A percentile compares a stretch with the other conserved stretches of the same genome.
These are phyloP conservation scores for Telenomus remus DNA, from an alignment of 1,140 invertebrate species.

Conservation along the genomic window DNA sequence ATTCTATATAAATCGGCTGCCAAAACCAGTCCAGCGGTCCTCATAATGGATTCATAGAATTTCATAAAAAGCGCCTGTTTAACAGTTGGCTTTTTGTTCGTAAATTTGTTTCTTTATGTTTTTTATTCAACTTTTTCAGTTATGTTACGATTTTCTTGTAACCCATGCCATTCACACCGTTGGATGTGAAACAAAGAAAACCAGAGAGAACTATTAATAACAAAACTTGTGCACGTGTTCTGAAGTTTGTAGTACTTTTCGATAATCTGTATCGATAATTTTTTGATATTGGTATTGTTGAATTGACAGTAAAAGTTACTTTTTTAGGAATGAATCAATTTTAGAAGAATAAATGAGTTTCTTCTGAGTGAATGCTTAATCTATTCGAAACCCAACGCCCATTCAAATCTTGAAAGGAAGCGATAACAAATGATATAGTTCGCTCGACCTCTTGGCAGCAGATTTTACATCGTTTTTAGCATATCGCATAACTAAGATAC, in stretches of 20 bases:
- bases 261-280: too few relatives aligned
- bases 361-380: not conserved
- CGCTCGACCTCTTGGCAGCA: constrained; percentile 20
- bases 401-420: constrained; percentile 37
- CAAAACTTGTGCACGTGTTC: too few relatives aligned
- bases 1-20: constrained; percentile 22
- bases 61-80: constrained; percentile 29
- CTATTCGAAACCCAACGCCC: constrained; percentile 14
- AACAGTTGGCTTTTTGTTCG: not conserved
- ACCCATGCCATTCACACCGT: not conserved
- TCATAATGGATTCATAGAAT: constrained; percentile 53
- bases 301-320: too few relatives aligned
- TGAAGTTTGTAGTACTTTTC: too few relatives aligned
- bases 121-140: too few relatives aligned
- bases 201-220: too few relatives aligned
- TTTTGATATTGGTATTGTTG: too few relatives aligned
- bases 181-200: too few relatives aligned
- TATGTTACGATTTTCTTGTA: not conserved
- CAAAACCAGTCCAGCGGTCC: constrained; percentile 54
- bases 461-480: too few relatives aligned
- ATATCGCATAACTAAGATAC: too few relatives aligned
- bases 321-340: too few relatives aligned
- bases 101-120: not conserved
- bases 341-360: too few relatives aligned
- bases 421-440: constrained; percentile 51